Evolutionary conservation across 2,888 invertebrate species (phyloP).

Genomic region (Allygus modestus): DNA sequence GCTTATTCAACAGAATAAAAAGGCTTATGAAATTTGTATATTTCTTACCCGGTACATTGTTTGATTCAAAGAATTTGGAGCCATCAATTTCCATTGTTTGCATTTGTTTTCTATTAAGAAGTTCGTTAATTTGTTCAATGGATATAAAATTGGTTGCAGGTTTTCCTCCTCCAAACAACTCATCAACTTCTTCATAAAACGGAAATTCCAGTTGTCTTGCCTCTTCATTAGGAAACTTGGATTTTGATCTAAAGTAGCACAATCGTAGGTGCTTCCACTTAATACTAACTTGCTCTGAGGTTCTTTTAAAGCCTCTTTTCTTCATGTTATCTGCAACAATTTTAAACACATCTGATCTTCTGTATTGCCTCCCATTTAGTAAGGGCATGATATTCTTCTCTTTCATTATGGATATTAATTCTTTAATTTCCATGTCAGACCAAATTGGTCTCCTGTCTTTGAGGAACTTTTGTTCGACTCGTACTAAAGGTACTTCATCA

Average conservation of each 20-base stretch:
- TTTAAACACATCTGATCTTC: constrained; percentile 28
- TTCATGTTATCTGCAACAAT: constrained; percentile 24
- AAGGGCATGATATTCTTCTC: constrained; percentile 12
- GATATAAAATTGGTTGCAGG: not conserved
- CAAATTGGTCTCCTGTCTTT: constrained; percentile 24
- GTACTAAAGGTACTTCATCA: not conserved
- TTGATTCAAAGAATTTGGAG: constrained; percentile 1
- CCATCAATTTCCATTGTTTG: constrained; percentile 4
- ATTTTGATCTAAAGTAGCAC: constrained; percentile 7
- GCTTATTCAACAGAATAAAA: too few relatives aligned
- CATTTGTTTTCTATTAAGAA: not conserved
- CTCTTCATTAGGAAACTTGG: not conserved
- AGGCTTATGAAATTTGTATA: too few relatives aligned
- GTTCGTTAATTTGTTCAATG: not conserved
- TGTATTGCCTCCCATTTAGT: constrained; percentile 22
- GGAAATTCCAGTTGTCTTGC: constrained; percentile 25
- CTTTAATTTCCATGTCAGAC: constrained; percentile 36
- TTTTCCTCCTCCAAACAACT: constrained; percentile 10
- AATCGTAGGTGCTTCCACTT: constrained; percentile 16
- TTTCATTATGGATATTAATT: constrained; percentile 19
- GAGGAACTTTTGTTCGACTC: constrained; percentile 18
- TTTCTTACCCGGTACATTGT: constrained; percentile 6
- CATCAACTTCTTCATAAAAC: constrained; percentile 31
- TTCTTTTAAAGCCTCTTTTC: constrained; percentile 10
- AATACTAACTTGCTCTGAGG: constrained; percentile 22